Percentiles rank a stretch among this genome's conserved stretches.
These are phyloP conservation scores for Hozukius guyotensis DNA, from an alignment of 2,797 vertebrate genomes.

Conservation along the genomic window DNA sequence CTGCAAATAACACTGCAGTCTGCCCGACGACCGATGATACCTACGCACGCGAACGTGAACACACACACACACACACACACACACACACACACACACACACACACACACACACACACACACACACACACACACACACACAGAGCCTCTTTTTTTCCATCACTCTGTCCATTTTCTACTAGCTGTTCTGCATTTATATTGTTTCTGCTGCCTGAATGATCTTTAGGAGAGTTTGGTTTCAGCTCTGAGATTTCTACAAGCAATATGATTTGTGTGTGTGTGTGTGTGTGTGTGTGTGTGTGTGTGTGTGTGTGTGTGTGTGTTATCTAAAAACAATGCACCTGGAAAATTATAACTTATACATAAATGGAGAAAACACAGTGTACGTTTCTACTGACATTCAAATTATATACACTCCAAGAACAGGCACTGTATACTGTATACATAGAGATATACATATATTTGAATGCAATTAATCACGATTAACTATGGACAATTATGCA, in stretches of 20 bases:
- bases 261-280: not conserved
- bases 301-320: not conserved
- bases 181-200: conserved; percentile 76
- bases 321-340: not conserved
- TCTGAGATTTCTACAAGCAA: conserved; percentile 11
- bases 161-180: conserved; percentile 50
- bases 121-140: not conserved
- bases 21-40: conserved; percentile 20
- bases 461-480: no score
- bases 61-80: conserved; percentile 6
- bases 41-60: not conserved
- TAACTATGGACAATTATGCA: no score
- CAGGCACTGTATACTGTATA: no score
- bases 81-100: not conserved
- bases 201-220: conserved; percentile 59
- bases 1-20: conserved; percentile 54
- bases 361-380: not conserved
- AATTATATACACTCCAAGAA: not conserved
- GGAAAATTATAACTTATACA: not conserved
- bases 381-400: not conserved
- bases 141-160: conserved; percentile 11
- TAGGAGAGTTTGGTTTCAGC: conserved; percentile 32
- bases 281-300: not conserved
- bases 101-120: not conserved
- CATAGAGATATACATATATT: no score